Conservation (phyloP, 2,888 invertebrate species). For the Anthoptus insignis region DNA sequence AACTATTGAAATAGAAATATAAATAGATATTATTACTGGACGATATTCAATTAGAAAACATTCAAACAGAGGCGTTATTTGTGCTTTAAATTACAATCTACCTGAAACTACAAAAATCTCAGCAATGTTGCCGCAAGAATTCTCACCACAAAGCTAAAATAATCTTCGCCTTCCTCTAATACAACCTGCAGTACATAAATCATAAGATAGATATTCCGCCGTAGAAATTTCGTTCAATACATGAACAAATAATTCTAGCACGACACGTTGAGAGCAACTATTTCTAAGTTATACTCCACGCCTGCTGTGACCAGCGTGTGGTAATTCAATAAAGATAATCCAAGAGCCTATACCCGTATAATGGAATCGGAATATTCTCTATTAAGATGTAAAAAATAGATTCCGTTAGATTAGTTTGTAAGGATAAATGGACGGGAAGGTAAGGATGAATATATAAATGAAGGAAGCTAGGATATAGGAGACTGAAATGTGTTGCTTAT, state of each 20-base stretch:
- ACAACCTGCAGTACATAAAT: conserved; percentile 35
- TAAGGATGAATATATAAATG: neutral
- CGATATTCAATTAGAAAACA: too few species aligned
- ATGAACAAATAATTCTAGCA: conserved; percentile 53
- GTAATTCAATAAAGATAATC: conserved; percentile 83
- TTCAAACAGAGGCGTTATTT: too few species aligned
- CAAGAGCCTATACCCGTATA: conserved; percentile 60
- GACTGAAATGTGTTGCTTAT: too few species aligned
- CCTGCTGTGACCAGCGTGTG: conserved; percentile 79
- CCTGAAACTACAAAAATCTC: conserved; percentile 6
- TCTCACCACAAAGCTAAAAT: conserved; percentile 26
- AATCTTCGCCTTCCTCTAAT: conserved; percentile 32
- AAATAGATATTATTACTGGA: too few species aligned
- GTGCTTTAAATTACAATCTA: neutral
- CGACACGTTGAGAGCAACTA: conserved; percentile 55
- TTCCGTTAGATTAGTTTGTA: neutral
- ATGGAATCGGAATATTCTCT: conserved; percentile 5
- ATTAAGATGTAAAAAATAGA: neutral
- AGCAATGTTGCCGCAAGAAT: conserved; percentile 11
- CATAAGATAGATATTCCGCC: conserved; percentile 37
- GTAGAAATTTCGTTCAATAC: conserved; percentile 47
- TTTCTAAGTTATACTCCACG: conserved; percentile 53
- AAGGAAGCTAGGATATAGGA: too few species aligned
- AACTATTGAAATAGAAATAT: too few species aligned
- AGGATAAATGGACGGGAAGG: neutral